Percentiles rank a stretch among this genome's conserved stretches.
These are phyloP conservation scores for Spermophilus dauricus DNA, from an alignment of 2,113 vertebrate species.

Conservation along the genomic window DNA sequence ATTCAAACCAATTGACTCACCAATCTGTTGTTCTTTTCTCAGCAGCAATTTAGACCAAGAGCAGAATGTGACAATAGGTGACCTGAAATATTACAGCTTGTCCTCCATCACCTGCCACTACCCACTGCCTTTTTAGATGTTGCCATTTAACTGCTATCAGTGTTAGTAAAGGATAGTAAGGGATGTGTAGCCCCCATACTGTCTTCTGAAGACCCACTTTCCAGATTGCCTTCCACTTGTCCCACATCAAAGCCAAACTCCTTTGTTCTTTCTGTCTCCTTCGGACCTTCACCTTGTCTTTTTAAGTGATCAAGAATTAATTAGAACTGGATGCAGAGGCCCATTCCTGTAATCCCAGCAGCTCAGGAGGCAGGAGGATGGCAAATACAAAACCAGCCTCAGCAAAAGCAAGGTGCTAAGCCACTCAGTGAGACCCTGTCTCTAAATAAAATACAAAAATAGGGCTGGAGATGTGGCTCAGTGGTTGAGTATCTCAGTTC, in stretches of 20 bases:
- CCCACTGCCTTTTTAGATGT: not conserved
- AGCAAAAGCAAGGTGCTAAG: too few species aligned
- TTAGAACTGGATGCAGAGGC: too few species aligned
- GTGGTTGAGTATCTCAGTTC: too few species aligned
- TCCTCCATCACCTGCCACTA: not conserved
- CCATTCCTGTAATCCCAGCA: too few species aligned
- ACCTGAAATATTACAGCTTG: not conserved
- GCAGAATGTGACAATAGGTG: not conserved
- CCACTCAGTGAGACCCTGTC: too few species aligned
- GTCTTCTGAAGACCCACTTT: not conserved
- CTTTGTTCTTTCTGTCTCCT: not conserved
- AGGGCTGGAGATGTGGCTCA: too few species aligned
- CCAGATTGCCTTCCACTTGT: not conserved
- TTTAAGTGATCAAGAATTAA: not conserved
- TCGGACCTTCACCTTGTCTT: not conserved
- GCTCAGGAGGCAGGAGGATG: too few species aligned
- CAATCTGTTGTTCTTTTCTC: not conserved
- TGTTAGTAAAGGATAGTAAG: not conserved
- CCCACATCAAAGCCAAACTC: not conserved
- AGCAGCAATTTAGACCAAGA: not conserved
- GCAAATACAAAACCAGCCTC: too few species aligned
- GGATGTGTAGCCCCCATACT: accelerated
- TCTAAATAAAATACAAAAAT: too few species aligned
- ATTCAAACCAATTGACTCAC: not conserved
- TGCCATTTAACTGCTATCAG: not conserved